Base-by-base conservation (phyloP, 1,140 invertebrate genomes). In the Euura saliciscinereae region DNA sequence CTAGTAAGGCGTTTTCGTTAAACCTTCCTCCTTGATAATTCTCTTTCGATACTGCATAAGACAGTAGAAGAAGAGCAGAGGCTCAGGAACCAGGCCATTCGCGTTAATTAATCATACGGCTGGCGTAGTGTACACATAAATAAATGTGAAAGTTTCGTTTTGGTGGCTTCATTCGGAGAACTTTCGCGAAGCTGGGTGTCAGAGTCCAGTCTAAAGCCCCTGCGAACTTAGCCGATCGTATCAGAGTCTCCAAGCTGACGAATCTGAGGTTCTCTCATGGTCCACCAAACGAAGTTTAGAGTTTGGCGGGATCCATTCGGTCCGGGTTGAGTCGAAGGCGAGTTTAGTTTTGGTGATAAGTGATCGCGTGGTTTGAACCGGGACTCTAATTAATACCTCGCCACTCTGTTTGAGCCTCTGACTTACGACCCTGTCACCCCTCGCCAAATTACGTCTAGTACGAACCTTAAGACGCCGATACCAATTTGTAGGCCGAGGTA, bases 311-410 rank as follows among this genome's bases (percentile, higher is more conserved):
- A 13, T 64, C 59, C 13, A 64, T 43, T 8, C 28, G 70, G 74
- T 73, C 64, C 69, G 70, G 67, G 73, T 44, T 64, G 59, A 70
- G 73, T 70, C 71, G 75, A 71, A 77, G 79, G 79, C 78, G 78
- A 76, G 80, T 77, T 76, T 76, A 78, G 83, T 77, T 79, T 77
- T 77, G 74, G 82, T 85, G 85, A 87, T 87, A 86, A 86, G 84
- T 86, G 85, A 85, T 86, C 84, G 83, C 80, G 84, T 82, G 83
- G 80, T 77, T 79, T 76, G 76, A 77, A 76, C 80, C 79, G 86
- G 85, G 86, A 86, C 84, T 86, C 83, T 86, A 87, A 87, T 86
- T 86, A 87, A 87, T 87, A 86, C 85, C 84, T 85, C 79, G 80
- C 80, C 82, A 84, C 80, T 85, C 84, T 82, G 85, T 87, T 87